These are phyloP conservation scores for Microctonus hyperodae DNA, from an alignment of 2,888 invertebrate species.

Conservation along the genomic window DNA sequence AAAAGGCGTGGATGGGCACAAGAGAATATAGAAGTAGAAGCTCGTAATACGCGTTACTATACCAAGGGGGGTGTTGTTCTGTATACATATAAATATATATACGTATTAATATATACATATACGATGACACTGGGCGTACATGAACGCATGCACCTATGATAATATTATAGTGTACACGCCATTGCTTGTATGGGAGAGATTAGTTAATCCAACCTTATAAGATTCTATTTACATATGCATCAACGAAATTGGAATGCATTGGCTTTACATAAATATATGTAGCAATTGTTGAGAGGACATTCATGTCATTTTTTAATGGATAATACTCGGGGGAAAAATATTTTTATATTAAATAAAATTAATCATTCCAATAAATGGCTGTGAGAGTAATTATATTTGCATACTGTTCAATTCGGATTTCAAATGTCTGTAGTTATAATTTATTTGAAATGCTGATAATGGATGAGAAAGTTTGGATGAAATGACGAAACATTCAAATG, in stretches of 20 bases:
- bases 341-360: neutral
- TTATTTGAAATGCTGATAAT: neutral
- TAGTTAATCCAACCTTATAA: slow-evolving; percentile 28
- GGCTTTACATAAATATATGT: neutral
- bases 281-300: neutral
- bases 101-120: neutral
- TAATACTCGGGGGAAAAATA: slow-evolving; percentile 52
- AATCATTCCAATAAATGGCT: neutral
- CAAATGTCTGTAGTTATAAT: neutral
- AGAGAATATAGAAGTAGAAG: slow-evolving; percentile 25
- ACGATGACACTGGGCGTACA: neutral
- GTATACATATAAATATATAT: neutral
- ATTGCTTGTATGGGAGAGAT: slow-evolving; percentile 24
- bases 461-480: neutral
- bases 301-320: slow-evolving; percentile 43
- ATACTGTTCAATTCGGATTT: neutral
- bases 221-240: slow-evolving; percentile 50
- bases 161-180: neutral
- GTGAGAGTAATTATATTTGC: neutral
- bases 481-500: neutral
- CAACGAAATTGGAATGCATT: slow-evolving; percentile 47
- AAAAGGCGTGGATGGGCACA: slow-evolving; percentile 29
- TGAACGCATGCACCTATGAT: neutral
- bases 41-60: neutral
- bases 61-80: neutral